Base-by-base conservation (phyloP, 2,113 vertebrate genomes). In the Daphoenositta chrysoptera region DNA sequence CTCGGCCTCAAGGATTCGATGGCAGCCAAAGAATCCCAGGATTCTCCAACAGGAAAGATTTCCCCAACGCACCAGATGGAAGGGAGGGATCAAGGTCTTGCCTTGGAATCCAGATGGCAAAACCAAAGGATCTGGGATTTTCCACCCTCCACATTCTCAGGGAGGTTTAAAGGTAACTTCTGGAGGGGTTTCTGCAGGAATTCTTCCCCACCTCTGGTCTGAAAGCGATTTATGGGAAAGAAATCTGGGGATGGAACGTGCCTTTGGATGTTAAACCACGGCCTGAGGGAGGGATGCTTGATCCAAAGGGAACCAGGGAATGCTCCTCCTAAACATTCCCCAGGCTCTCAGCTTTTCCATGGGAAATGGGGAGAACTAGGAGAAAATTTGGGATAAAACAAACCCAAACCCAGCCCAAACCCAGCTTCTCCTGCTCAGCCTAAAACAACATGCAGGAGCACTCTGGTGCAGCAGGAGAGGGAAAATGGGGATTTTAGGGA, bases 1-100 rank as follows among this genome's bases (percentile, higher is more conserved):
- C 73, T 28, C 1, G n/a, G n/a, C 63, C 39, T 6, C 83, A 17
- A 13, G 54, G 54, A 10, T 45, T 21, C 7, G 0, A 7, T 2
- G 35, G 70, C 12, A 24, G 42, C 71, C 61, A 4, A 4, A 56
- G 13, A 64, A 80, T 42, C 65, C 48, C 1, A 3, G 26, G 19
- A 71, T 47, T 56, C 42, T 63, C 35, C 17, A 13, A 13, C 6
- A 10, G 5, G 1, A 20, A 27, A 26, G 18, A 9, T 9, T 42
- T 31, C 28, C n/a, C 37, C 7, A 5, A 4, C 6, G 42, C 11
- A 5, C 83, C 2, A 1, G 23, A 19, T 28, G 54, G 54, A 17
- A 40, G 23, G 54, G 14, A 18, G 42, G 13, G 28, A 37, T 13
- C n/a, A 2, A n/a, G 7, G 39, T 2, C 24, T 21, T 2, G 1